Evolutionary conservation across 2,888 invertebrate species (phyloP).

Genomic region (Catocala fraxini): DNA sequence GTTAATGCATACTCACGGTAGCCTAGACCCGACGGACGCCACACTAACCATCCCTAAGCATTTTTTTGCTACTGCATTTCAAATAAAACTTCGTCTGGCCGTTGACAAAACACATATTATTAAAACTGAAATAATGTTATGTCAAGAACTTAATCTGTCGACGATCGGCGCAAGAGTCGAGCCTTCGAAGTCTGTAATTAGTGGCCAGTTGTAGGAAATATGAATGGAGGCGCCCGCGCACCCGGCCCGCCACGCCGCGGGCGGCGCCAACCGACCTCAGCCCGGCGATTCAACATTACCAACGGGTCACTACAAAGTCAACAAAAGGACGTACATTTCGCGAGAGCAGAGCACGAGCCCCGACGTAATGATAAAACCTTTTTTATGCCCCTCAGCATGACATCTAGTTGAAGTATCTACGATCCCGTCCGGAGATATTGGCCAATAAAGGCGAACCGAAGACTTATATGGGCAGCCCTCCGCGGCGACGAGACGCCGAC

Average conservation of each 20-base stretch:
- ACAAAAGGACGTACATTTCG: constrained; percentile 44
- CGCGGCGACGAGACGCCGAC: constrained; percentile 66
- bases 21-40: constrained; percentile 26
- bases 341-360: constrained; percentile 25
- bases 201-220: constrained; percentile 77
- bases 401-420: constrained; percentile 73
- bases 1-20: constrained; percentile 53
- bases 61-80: neutral
- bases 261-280: constrained; percentile 55
- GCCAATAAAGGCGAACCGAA: constrained; percentile 69
- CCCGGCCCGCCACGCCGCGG: constrained; percentile 62
- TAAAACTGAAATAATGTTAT: constrained; percentile 66
- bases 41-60: constrained; percentile 9
- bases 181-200: constrained; percentile 74
- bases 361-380: constrained; percentile 52
- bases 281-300: constrained; percentile 23
- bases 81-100: neutral
- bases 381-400: constrained; percentile 66
- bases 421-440: constrained; percentile 69
- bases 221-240: constrained; percentile 76
- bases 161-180: constrained; percentile 60
- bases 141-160: constrained; percentile 79
- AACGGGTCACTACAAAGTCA: constrained; percentile 39
- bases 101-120: constrained; percentile 53
- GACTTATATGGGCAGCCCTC: constrained; percentile 71